A percentile compares a stretch with the other conserved stretches of the same genome.
Conservation (phyloP, 2,888 invertebrate genomes). For the Clusia tigrina region DNA sequence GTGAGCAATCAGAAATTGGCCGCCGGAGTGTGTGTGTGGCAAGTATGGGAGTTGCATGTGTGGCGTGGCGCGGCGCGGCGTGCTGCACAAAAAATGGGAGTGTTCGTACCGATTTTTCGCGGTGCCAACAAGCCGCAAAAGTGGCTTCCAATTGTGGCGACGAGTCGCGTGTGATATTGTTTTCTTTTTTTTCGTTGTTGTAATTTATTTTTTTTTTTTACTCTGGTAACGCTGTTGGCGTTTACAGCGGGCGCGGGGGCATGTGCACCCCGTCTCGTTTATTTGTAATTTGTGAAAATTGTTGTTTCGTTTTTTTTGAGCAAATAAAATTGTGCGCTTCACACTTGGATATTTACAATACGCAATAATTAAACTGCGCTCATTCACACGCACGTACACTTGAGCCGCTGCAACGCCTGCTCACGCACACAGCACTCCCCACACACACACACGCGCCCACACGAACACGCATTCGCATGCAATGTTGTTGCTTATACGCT, state of each 20-base stretch:
- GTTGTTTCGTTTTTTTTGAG: neutral
- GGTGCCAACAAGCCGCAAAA: constrained; percentile 41
- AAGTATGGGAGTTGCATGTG: neutral
- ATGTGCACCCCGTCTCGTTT: too few relatives aligned
- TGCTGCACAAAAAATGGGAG: constrained; percentile 2
- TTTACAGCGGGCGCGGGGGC: too few relatives aligned
- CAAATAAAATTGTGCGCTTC: neutral
- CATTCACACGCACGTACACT: constrained; percentile 2
- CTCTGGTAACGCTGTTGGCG: too few relatives aligned
- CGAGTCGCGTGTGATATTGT: constrained; percentile 39
- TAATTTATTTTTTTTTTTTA: constrained; percentile 8
- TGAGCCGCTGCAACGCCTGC: neutral
- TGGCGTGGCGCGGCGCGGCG: too few relatives aligned
- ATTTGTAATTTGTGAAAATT: neutral
- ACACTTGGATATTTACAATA: neutral
- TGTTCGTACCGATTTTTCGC: constrained; percentile 21
- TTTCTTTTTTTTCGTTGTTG: constrained; percentile 20
- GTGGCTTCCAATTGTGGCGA: constrained; percentile 51
- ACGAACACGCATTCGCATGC: neutral
- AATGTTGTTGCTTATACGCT: neutral
- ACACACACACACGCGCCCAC: neutral
- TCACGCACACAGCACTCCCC: neutral
- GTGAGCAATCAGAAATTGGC: neutral
- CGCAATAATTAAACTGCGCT: neutral
- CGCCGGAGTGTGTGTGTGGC: neutral